Evolutionary conservation across 2,797 vertebrate species (phyloP), one percentile per base, ranked within the genome.

Genomic region (Hemibagrus guttatus): DNA sequence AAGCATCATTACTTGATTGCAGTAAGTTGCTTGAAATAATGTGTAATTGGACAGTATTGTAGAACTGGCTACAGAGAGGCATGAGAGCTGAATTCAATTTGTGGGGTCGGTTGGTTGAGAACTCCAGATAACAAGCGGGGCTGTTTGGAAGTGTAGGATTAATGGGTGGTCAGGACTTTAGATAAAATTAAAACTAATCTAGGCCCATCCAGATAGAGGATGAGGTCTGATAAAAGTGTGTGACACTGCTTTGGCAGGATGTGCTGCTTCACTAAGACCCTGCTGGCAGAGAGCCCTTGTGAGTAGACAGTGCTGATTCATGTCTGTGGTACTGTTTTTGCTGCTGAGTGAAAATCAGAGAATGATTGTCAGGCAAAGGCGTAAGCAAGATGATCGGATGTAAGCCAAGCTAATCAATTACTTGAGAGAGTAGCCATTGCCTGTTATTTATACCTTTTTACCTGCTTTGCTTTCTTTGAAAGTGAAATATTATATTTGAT

Each of bases 171-270:
- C 92, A 93, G 89, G 91, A 90, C 89, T 93, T 93, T 91, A 91
- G 90, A 92, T 88, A 90, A 93, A 92, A 94, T 94, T 93, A 92
- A 92, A 89, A 93, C 91, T 91, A 93, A 94, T 93, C 92, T 92
- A 90, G 87, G 39, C 56, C 85, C 52, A 79, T 39, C 42, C 31
- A 88, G 66, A 78, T 86, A n/a, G 69, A 87, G 79, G 39, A 87
- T 85, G 66, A 83, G 74, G 68, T 79, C 81, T 82, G 63, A 82
- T 88, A 84, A 46, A 66, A 78, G 26, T 83, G 49, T 49, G 26
- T 80, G 83, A 49, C 82, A 82, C 49, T 78, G 31, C 52, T 75
- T 75, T 78, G 66, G 86, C 63, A 28, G 75, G 49, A 71, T 69
- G 82, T 46, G 61, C 35, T 66, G 80, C 59, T 54, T 85, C 66